phyloP scores from a whole-genome alignment of 2,888 invertebrate genomes.

The Nemotelus pantherinus region DNA sequence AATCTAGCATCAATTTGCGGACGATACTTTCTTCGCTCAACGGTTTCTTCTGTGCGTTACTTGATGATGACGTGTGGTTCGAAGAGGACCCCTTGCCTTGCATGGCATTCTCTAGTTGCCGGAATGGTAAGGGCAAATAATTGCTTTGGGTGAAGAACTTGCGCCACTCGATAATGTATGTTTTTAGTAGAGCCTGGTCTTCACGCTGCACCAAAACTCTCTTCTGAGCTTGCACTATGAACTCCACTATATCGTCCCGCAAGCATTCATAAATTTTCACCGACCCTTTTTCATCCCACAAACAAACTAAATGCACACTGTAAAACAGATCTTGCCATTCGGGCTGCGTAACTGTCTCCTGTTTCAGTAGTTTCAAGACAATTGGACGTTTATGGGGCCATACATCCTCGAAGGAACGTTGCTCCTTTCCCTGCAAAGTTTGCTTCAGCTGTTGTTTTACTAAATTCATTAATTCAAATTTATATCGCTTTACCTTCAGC shows the following conservation, averaged over 20 bases:
- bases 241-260: slow-evolving; percentile 91
- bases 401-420: slow-evolving; percentile 91
- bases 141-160: slow-evolving; percentile 98
- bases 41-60: slow-evolving; percentile 67
- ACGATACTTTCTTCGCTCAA: slow-evolving; percentile 90
- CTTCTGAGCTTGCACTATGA: slow-evolving; percentile 91
- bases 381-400: slow-evolving; percentile 96
- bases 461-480: background rate
- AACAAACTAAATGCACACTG: slow-evolving; percentile 92
- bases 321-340: slow-evolving; percentile 99
- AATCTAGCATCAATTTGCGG: slow-evolving; percentile 95
- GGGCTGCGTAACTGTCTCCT: slow-evolving; percentile 89
- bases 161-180: slow-evolving; percentile 98
- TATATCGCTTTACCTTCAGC: slow-evolving; percentile 22
- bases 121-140: slow-evolving; percentile 95
- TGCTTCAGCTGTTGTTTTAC: background rate
- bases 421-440: slow-evolving; percentile 69
- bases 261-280: slow-evolving; percentile 87
- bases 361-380: slow-evolving; percentile 91
- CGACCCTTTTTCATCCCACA: slow-evolving; percentile 97
- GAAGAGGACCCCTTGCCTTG: slow-evolving; percentile 70
- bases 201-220: slow-evolving; percentile 91
- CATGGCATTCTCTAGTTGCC: slow-evolving; percentile 88
- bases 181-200: slow-evolving; percentile 93
- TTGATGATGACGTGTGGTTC: slow-evolving; percentile 62